Base-by-base conservation (phyloP, 2,888 invertebrate genomes). In the Torymus aiolomorphi region DNA sequence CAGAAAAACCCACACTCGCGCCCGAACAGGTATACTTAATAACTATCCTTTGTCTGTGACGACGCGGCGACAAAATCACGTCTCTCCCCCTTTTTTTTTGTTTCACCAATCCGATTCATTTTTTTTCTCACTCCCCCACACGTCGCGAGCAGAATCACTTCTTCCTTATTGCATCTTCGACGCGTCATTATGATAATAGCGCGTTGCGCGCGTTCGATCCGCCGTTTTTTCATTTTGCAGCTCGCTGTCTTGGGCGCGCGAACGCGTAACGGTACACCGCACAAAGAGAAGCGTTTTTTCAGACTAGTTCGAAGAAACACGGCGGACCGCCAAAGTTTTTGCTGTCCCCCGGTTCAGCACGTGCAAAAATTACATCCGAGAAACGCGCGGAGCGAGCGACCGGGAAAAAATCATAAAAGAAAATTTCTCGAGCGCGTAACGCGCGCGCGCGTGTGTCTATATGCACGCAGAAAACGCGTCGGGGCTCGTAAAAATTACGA, bases 141-240 rank as follows among this genome's bases (percentile, higher is more conserved):
- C 42, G 8, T 31, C 42, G 8, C 42, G 20, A 42, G 31, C 3
- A 31, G 3, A 5, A 8, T 31, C 42, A 61, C 20, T 51, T 66
- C 51, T n/a, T 72, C 31, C 42, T 42, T 11, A 42, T 42, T 65
- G 56, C 54, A 52, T 67, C 51, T 52, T 13, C 5, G 20, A 52
- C 52, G 52, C 24, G 61, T 61, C 75, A 67, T 67, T 76, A 76
- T 66, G 52, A 62, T 69, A 69, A 69, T 74, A 57, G 56, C 59
- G 49, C 20, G 49, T 66, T 74, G 31, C 61, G 61, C 31, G n/a
- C 14, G 52, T 14, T n/a, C 49, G 5, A 20, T 31, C 18, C 54
- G 13, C 49, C 10, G 24, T 24, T n/a, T 62, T 69, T 76, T 66
- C 8, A 1, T 69, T 67, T 75, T n/a, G 20, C 11, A 8, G 14